These are phyloP conservation scores for Arnoldichthys spilopterus DNA, from an alignment of 2,797 vertebrate genomes.

Conservation along the genomic window DNA sequence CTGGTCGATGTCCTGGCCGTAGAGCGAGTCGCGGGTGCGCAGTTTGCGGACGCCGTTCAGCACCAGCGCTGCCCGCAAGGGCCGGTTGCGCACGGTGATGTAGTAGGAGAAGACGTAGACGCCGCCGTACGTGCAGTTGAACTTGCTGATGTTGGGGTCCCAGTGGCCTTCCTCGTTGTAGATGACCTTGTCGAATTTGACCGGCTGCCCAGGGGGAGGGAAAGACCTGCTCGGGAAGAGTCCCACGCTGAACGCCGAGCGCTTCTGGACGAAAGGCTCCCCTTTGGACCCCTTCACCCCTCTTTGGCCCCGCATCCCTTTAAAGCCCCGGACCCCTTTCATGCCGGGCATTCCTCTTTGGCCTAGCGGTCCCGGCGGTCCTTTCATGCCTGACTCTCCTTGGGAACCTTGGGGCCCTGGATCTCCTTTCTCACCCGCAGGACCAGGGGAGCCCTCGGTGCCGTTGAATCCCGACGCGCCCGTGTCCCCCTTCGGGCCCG, in stretches of 20 bases:
- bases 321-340: slow-evolving; percentile 85
- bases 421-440: slow-evolving; percentile 77
- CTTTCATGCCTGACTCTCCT: slow-evolving; percentile 81
- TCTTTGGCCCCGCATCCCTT: slow-evolving; percentile 80
- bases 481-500: slow-evolving; percentile 83
- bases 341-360: slow-evolving; percentile 81
- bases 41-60: slow-evolving; percentile 82
- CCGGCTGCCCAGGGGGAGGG: slow-evolving; percentile 86
- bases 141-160: slow-evolving; percentile 84
- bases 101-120: slow-evolving; percentile 92
- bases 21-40: slow-evolving; percentile 89
- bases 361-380: slow-evolving; percentile 77
- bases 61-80: slow-evolving; percentile 85
- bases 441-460: slow-evolving; percentile 71
- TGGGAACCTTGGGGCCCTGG: slow-evolving; percentile 81
- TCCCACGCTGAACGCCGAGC: slow-evolving; percentile 89
- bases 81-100: slow-evolving; percentile 89
- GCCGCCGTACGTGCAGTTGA: slow-evolving; percentile 86
- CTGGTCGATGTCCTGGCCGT: slow-evolving; percentile 94
- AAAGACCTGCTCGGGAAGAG: slow-evolving; percentile 89
- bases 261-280: slow-evolving; percentile 61
- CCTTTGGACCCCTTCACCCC: slow-evolving; percentile 86
- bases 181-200: slow-evolving; percentile 91
- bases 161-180: slow-evolving; percentile 89
- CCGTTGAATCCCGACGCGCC: slow-evolving; percentile 79